Conservation (phyloP, 2,888 invertebrate genomes). For the Thera britannica region DNA sequence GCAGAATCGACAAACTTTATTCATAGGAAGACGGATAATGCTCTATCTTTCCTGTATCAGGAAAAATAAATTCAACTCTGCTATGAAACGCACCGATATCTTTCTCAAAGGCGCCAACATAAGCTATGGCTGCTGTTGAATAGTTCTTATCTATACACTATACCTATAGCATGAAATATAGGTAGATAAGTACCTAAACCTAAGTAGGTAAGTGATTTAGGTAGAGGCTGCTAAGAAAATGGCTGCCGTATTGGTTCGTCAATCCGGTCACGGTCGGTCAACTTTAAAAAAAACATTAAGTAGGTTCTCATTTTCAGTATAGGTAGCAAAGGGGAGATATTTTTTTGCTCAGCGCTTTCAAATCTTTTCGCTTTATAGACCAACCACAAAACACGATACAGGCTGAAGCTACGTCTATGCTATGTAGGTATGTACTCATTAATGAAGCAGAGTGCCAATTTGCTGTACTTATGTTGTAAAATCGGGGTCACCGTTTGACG, state of each 20-base stretch:
- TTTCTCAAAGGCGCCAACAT: neutral
- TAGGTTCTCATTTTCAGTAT: too few relatives aligned
- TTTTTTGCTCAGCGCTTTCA: too few relatives aligned
- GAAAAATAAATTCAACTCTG: conserved; percentile 23
- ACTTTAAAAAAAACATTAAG: too few relatives aligned
- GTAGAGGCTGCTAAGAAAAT: neutral
- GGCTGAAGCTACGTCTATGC: neutral
- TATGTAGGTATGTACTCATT: too few relatives aligned
- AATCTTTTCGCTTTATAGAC: too few relatives aligned
- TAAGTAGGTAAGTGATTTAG: neutral
- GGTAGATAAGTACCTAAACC: neutral
- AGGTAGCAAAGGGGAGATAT: too few relatives aligned
- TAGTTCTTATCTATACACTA: too few relatives aligned
- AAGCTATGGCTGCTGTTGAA: neutral
- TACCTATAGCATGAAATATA: neutral
- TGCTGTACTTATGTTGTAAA: neutral
- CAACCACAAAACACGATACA: neutral
- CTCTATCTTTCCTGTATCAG: neutral
- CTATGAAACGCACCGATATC: conserved; percentile 62
- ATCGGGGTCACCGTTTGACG: neutral
- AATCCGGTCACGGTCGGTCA: too few relatives aligned
- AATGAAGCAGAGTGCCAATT: too few relatives aligned
- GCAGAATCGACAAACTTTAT: too few relatives aligned
- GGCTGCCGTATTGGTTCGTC: neutral
- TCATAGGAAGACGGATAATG: too few relatives aligned